Base-by-base conservation (phyloP, 2,888 invertebrate species). In the Agapostemon virescens region DNA sequence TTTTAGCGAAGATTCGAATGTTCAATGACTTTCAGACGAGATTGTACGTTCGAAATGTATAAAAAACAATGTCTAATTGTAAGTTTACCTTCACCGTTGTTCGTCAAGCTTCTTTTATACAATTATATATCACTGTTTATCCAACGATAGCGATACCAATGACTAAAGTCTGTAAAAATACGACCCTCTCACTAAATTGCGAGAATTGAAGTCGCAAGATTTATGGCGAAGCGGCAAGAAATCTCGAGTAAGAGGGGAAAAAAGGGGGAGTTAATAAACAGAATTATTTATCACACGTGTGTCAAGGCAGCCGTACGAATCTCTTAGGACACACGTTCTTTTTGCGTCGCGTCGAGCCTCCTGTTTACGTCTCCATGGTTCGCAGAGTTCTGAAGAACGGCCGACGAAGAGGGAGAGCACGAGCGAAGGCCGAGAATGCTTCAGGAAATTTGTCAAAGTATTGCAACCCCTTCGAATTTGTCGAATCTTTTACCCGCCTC, bases 241-340 rank as follows among this genome's bases (percentile, higher is more conserved):
- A 55, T 45, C 30, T 45, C 13, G 63, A 11, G 40, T 23, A 30
- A 64, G 45, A 17, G 40, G 36, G 36, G 5, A 63, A 36, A 72
- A 67, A 63, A 63, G 40, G 52, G 76, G 61, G 70, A 80, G 63
- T 78, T 82, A 86, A 85, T 85, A 86, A 85, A 86, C 82, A 84
- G 86, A 85, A 86, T 85, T 85, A 85, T 85, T 85, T 85, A 86
- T 85, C 77, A 86, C 86, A 69, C 74, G 84, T 69, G 40, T 71
- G 78, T 82, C 76, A 63, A 68, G 71, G 76, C 33, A 81, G 68
- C 68, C 67, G 64, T 75, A 70, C 81, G 76, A 71, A 86, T 77
- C 74, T 78, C 82, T 40, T 42, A 78, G 74, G 79, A 86, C 68
- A 74, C 70, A 63, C 71, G 72, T 81, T 69, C 74, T 81, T 71